phyloP scores from a whole-genome alignment of 2,113 vertebrate species.

The Pterocles gutturalis region DNA sequence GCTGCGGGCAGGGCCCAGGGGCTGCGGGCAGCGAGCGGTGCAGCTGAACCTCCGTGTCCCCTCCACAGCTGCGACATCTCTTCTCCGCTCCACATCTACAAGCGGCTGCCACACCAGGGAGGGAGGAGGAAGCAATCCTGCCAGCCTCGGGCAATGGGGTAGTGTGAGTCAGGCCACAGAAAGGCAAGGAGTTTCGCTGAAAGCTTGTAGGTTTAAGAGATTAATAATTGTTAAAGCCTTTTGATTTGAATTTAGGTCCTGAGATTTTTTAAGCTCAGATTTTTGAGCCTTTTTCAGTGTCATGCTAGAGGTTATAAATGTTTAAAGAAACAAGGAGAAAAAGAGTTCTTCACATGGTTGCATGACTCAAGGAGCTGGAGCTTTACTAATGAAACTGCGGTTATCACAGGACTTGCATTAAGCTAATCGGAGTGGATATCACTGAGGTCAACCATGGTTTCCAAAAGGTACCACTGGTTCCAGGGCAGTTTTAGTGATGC shows the following conservation, averaged over 20 bases:
- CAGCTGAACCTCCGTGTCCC: neutral
- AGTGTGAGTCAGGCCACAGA: neutral
- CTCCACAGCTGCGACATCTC: rapidly evolving
- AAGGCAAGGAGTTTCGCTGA: neutral
- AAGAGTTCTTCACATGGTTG: neutral
- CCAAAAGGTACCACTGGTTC: slow-evolving; percentile 1
- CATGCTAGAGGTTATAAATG: neutral
- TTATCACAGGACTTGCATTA: slow-evolving; percentile 12
- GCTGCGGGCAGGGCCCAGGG: neutral
- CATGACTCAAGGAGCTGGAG: neutral
- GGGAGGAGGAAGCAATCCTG: neutral
- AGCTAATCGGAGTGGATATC: neutral
- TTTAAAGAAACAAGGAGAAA: neutral
- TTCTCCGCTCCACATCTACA: neutral
- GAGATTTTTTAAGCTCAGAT: neutral
- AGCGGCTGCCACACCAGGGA: rapidly evolving
- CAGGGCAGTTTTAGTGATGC: neutral
- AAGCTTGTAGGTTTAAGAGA: neutral
- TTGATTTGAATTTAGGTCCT: neutral
- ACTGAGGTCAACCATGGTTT: slow-evolving; percentile 29
- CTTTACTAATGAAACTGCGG: neutral
- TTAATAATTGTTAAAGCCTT: neutral
- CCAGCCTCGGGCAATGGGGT: neutral
- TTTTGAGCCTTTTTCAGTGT: neutral
- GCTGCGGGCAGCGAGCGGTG: neutral